Percentiles rank a stretch among this genome's conserved stretches.
These are phyloP conservation scores for Muricea muricata DNA, from an alignment of 92 coral and sea anemone species.

Conservation along the genomic window DNA sequence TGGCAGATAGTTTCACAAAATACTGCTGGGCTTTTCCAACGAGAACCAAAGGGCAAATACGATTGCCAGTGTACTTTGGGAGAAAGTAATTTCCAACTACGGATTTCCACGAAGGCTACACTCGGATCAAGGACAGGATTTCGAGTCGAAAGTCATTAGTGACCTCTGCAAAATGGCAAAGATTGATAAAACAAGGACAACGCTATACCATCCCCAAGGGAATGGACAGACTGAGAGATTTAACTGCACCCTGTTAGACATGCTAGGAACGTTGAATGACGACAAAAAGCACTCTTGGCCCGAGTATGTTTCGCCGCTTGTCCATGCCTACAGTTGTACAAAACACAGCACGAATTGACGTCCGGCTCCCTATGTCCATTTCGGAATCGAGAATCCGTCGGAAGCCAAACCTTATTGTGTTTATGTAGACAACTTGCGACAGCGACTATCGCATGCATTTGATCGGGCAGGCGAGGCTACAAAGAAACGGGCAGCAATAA, in stretches of 20 bases:
- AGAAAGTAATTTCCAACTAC: constrained; percentile 52
- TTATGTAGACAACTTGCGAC: too few species aligned
- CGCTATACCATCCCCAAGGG: constrained; percentile 64
- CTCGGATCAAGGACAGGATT: constrained; percentile 51
- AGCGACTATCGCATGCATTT: too few species aligned
- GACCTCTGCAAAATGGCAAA: constrained; percentile 44
- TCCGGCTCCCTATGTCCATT: too few species aligned
- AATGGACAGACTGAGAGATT: constrained; percentile 53
- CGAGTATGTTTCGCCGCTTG: constrained; percentile 52
- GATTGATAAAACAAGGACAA: constrained; percentile 49
- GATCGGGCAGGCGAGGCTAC: constrained; percentile 9
- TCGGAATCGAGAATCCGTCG: too few species aligned
- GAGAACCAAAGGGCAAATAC: constrained; percentile 59
- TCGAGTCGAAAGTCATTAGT: constrained; percentile 23
- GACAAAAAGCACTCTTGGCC: constrained; percentile 63
- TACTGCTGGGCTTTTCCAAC: constrained; percentile 58
- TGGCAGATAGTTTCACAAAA: constrained; percentile 53
- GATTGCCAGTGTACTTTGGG: constrained; percentile 63
- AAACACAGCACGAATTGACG: constrained; percentile 11
- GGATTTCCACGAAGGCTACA: constrained; percentile 63
- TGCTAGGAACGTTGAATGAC: constrained; percentile 51
- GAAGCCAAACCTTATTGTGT: constrained; percentile 19
- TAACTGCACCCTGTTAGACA: constrained; percentile 41
- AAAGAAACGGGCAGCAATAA: neutral
- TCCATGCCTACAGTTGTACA: constrained; percentile 60